Evolutionary conservation across 2,113 vertebrate species (phyloP), one percentile per base, ranked within the genome.

Genomic region (Erpornis zantholeuca): DNA sequence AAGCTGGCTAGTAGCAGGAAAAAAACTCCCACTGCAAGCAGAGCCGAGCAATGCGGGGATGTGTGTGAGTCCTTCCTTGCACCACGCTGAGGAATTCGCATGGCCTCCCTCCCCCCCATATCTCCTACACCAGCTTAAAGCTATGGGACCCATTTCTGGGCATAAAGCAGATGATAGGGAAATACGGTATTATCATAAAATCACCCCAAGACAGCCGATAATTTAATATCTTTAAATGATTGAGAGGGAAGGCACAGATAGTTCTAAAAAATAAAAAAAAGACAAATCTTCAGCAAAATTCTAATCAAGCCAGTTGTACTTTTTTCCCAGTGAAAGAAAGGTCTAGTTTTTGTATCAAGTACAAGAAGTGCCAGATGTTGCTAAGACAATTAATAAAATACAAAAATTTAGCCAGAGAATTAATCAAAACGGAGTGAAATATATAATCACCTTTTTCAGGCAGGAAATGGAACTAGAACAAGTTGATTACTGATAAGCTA

Each of bases 341-440:
- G 1, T 8, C 18, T 7, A 3, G 7, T 68, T 76, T 72, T 59
- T 4, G 0, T 71, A 19, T n/a, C 4, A 59, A 13, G 5, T 61
- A 2, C 25, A 52, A 52, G 19, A 73, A 56, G 7, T 87, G 45
- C 5, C 12, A 53, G 7, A 11, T 84, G 24, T 45, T 92, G 14
- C 47, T 77, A 42, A 42, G 23, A 19, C 15, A 64, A 8, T 89
- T 52, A 53, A 45, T n/a, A 36, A 68, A 89, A 59, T n/a, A n/a
- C 1, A 72, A 63, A 71, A 50, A 35, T 23, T 27, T 27, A 53
- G 16, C 60, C 71, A 33, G 40, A 69, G 13, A 77, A 52, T 73
- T 12, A 77, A 65, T 17, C 38, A 35, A 59, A 91, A 36, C 22
- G 47, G 12, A 72, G 8, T 21, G 40, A 89, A 71, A 72, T 68